These are phyloP conservation scores for Drosophila repletoides DNA, from an alignment of 1,140 invertebrate species.

Conservation along the genomic window DNA sequence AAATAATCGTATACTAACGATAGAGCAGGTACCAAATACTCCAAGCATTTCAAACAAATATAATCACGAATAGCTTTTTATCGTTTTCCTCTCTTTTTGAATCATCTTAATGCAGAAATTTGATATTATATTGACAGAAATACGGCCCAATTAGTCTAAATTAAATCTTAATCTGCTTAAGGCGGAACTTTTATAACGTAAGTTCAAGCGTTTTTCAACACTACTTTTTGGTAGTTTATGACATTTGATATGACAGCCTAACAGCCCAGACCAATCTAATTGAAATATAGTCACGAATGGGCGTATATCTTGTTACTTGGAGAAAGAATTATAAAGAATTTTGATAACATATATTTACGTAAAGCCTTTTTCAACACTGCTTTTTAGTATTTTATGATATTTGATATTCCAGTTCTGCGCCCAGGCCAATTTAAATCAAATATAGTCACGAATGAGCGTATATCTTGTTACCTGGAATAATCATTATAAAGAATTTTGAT, in stretches of 20 bases:
- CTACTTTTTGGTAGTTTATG: too few relatives aligned
- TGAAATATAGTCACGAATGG: constrained; percentile 13
- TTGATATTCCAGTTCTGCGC: neutral
- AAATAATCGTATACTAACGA: neutral
- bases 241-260: constrained; percentile 17
- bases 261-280: neutral
- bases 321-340: neutral
- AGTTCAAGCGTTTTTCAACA: too few relatives aligned
- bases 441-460: constrained; percentile 12
- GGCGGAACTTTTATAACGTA: too few relatives aligned
- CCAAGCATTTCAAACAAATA: too few relatives aligned
- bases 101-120: too few relatives aligned
- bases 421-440: neutral
- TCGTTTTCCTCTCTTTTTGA: too few relatives aligned
- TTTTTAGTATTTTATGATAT: neutral
- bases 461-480: constrained; percentile 5
- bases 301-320: neutral
- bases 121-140: too few relatives aligned
- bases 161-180: too few relatives aligned
- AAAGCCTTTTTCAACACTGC: neutral
- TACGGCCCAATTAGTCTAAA: too few relatives aligned
- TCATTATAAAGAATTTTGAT: neutral
- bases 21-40: constrained; percentile 12
- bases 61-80: too few relatives aligned
- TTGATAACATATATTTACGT: neutral